A percentile compares a stretch with the other conserved stretches of the same genome.
These are phyloP conservation scores for Acarapis woodi DNA, from an alignment of 1,140 invertebrate genomes.

Conservation along the genomic window DNA sequence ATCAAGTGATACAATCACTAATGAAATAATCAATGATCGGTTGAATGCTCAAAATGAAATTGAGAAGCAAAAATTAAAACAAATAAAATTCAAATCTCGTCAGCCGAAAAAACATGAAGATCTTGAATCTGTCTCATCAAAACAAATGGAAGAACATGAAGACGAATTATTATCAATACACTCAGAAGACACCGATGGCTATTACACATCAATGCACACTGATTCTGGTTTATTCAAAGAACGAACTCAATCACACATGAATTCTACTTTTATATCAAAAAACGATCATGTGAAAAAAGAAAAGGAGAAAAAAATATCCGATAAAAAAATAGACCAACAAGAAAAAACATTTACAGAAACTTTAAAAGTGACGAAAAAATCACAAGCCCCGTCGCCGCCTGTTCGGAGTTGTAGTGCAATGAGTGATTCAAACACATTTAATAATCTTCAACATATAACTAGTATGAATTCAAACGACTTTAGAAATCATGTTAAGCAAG, in stretches of 20 bases:
- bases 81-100: neutral
- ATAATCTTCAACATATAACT: no score
- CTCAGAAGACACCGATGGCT: slow-evolving; percentile 82
- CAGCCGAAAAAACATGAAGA: neutral
- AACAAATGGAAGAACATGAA: slow-evolving; percentile 26
- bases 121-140: neutral
- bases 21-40: neutral
- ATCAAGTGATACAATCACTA: slow-evolving; percentile 1
- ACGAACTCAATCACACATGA: neutral
- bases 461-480: no score
- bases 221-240: slow-evolving; percentile 37
- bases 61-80: neutral
- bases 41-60: neutral
- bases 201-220: slow-evolving; percentile 86
- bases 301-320: no score
- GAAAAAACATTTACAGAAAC: neutral
- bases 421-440: no score
- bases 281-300: neutral
- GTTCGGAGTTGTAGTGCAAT: no score
- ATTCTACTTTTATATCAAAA: neutral
- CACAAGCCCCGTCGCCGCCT: neutral
- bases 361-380: neutral
- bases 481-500: no score
- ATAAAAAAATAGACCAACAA: neutral
- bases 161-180: slow-evolving; percentile 71